Evolutionary conservation across 2,888 invertebrate species (phyloP), one percentile per base, ranked within the genome.

Genomic region (Caenorhabditis sinica): DNA sequence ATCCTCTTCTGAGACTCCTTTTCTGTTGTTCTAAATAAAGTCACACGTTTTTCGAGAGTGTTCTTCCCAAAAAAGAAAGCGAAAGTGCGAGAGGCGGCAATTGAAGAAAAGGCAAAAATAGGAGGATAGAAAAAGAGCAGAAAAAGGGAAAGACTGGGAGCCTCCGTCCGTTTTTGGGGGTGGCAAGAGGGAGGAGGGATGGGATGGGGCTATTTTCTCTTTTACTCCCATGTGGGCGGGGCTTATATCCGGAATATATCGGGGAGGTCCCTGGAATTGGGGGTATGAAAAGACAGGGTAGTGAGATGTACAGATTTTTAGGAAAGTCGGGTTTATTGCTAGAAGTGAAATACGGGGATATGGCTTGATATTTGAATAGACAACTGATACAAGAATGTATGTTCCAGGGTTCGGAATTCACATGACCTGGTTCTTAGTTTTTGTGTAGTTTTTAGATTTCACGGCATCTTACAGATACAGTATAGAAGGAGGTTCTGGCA

Each of bases 21-120:
- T 43, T 36, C 23, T 36, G 20, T 49, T 36, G 36, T 73, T 63
- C 63, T 63, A 17, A 75, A 66, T 75, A 66, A 65, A 75, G 75
- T 75, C 75, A 75, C 75, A 75, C 75, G 75, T 75, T 75, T 75
- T 58, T 66, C 65, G 28, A 20, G 71, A 58, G 23, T 33, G 51
- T 43, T 49, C 65, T 30, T 28, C 45, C 28, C 25, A n/a, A 28
- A 45, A 28, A n/a, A 66, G 58, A n/a, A 33, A 20, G 13, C 11
- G 20, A 20, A 49, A 49, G 20, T 20, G 20, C 8, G 20, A 45
- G 45, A 45, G 45, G 45, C 45, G 30, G 49, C 20, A 66, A 68
- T n/a, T 23, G 51, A 4, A 28, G 33, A 33, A 68, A 30, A 51
- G 13, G 51, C 23, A 9, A 63, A 56, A 65, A 75, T 30, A 53